phyloP scores from a whole-genome alignment of 2,888 invertebrate species.

The Linyphia triangularis region DNA sequence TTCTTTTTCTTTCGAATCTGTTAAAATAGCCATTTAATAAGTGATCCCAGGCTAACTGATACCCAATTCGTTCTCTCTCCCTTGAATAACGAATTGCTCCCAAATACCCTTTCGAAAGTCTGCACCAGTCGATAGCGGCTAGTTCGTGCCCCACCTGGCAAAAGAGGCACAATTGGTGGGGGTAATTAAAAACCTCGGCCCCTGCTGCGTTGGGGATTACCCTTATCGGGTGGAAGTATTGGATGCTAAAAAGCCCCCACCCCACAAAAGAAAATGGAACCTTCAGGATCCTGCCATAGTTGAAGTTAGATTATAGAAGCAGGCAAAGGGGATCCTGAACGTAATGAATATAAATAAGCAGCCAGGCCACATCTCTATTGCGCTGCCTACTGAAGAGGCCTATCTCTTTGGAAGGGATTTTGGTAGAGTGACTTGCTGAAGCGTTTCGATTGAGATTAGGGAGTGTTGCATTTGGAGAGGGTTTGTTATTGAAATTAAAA shows the following conservation, averaged over 20 bases:
- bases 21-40: too few relatives aligned
- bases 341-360: conserved; percentile 71
- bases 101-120: background rate
- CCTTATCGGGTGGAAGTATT: conserved; percentile 27
- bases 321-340: background rate
- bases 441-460: too few relatives aligned
- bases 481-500: too few relatives aligned
- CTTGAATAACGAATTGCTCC: too few relatives aligned
- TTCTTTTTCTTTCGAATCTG: too few relatives aligned
- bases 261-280: conserved; percentile 52
- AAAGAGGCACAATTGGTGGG: background rate
- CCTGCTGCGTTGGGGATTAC: conserved; percentile 24
- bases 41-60: too few relatives aligned
- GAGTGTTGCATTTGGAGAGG: too few relatives aligned
- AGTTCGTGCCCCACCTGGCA: background rate
- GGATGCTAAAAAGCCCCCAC: conserved; percentile 42
- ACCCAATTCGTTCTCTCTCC: too few relatives aligned
- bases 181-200: conserved; percentile 64
- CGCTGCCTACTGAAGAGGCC: conserved; percentile 8
- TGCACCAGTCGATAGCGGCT: conserved; percentile 16
- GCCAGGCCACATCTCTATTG: conserved; percentile 13
- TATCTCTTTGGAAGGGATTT: conserved; percentile 3
- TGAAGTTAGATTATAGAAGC: conserved; percentile 30
- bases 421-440: too few relatives aligned
- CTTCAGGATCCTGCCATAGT: conserved; percentile 63